phyloP scores from a whole-genome alignment of 2,797 vertebrate species.

The Ctenopoma kingsleyae region DNA sequence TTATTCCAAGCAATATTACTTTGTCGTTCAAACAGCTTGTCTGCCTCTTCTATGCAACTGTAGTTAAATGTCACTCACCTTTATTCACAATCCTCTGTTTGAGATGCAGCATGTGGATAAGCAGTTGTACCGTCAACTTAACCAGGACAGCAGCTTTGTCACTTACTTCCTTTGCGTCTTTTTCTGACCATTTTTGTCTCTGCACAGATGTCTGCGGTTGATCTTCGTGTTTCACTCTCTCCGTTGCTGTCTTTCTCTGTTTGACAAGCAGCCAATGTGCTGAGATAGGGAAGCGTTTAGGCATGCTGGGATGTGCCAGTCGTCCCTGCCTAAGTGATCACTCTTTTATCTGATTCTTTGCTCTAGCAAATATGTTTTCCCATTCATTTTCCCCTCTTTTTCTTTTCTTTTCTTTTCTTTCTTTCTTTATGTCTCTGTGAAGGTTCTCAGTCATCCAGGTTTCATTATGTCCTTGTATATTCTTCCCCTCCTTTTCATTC shows the following conservation, averaged over 20 bases:
- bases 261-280: conserved; percentile 73
- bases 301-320: conserved; percentile 58
- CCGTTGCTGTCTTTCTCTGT: conserved; percentile 47
- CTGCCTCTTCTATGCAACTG: no score
- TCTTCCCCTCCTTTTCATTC: conserved; percentile 8
- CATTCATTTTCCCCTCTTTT: conserved; percentile 28
- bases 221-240: conserved; percentile 45
- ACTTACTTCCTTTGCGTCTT: conserved; percentile 16
- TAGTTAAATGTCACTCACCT: conserved; percentile 23
- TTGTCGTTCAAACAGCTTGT: no score
- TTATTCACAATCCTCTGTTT: conserved; percentile 9
- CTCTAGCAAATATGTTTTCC: conserved; percentile 43
- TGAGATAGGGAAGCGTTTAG: conserved; percentile 73
- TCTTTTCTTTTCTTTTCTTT: conserved; percentile 16
- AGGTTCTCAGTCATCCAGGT: no score
- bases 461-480: conserved; percentile 13
- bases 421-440: conserved; percentile 27
- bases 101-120: neutral
- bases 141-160: neutral
- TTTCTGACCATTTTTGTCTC: conserved; percentile 27
- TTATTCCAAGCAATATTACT: conserved; percentile 20
- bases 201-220: conserved; percentile 22
- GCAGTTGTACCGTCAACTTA: neutral
- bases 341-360: conserved; percentile 75
- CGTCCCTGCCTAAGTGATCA: conserved; percentile 71